Conservation (phyloP, 2,888 invertebrate species). For the Drosophila planitibia region DNA sequence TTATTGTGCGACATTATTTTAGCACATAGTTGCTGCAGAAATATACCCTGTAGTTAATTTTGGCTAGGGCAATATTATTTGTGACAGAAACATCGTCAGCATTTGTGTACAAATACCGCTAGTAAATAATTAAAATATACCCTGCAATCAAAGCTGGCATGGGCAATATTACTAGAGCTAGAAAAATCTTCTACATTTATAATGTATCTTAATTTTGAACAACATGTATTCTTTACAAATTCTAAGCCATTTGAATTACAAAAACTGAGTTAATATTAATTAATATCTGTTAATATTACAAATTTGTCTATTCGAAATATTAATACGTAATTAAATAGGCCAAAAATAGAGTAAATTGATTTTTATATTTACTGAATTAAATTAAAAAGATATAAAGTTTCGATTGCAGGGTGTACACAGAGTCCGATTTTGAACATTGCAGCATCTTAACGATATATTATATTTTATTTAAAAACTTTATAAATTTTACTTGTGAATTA, state of each 20-base stretch:
- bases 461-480: conserved; percentile 78
- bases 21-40: conserved; percentile 60
- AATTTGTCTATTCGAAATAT: neutral
- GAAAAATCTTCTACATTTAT: neutral
- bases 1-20: conserved; percentile 75
- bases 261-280: too few species aligned
- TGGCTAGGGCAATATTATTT: neutral
- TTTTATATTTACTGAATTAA: neutral
- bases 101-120: neutral
- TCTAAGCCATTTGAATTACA: neutral
- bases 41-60: conserved; percentile 11
- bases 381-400: neutral
- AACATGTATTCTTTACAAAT: neutral
- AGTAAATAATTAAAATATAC: neutral
- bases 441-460: conserved; percentile 36
- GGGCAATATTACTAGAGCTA: neutral
- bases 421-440: neutral
- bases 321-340: neutral
- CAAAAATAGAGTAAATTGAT: neutral
- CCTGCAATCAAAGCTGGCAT: neutral
- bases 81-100: neutral
- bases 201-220: neutral
- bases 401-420: neutral
- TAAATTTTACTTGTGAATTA: conserved; percentile 79
- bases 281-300: neutral